Evolutionary conservation across 2,113 vertebrate species (phyloP).

Genomic region (Gila orcuttii): DNA sequence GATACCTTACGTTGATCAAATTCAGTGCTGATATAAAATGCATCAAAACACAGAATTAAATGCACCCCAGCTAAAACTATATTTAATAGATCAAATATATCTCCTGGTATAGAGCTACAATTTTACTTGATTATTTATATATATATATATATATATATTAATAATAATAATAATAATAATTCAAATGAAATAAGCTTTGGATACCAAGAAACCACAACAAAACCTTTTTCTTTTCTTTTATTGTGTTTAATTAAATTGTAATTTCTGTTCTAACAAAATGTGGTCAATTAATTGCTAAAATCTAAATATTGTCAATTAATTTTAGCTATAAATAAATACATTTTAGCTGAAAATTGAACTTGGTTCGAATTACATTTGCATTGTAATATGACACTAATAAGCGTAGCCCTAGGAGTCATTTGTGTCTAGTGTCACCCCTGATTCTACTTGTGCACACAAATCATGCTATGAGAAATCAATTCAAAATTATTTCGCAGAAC

Average conservation of each 20-base stretch:
- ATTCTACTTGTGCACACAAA: constrained; percentile 32
- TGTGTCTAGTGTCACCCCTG: not conserved
- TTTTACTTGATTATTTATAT: too few relatives aligned
- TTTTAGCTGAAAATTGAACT: not conserved
- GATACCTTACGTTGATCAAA: not conserved
- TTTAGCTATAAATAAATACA: not conserved
- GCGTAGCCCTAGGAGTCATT: not conserved
- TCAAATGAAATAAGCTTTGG: too few relatives aligned
- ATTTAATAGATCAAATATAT: too few relatives aligned
- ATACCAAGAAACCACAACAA: too few relatives aligned
- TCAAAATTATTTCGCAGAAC: constrained; percentile 20
- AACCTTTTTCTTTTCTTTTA: too few relatives aligned
- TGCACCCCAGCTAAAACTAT: too few relatives aligned
- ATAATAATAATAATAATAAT: too few relatives aligned
- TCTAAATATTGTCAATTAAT: not conserved
- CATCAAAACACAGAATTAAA: too few relatives aligned
- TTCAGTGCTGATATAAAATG: too few relatives aligned
- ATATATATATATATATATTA: too few relatives aligned
- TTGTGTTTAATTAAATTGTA: not conserved
- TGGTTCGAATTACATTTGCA: not conserved
- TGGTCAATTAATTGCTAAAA: not conserved
- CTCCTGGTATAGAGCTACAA: too few relatives aligned
- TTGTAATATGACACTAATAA: not conserved
- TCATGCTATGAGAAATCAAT: constrained; percentile 22
- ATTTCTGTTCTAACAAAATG: not conserved